A percentile compares a stretch with the other conserved stretches of the same genome.
phyloP scores from a whole-genome alignment of 2,797 vertebrate species.

The Rhadinocentrus ornatus region DNA sequence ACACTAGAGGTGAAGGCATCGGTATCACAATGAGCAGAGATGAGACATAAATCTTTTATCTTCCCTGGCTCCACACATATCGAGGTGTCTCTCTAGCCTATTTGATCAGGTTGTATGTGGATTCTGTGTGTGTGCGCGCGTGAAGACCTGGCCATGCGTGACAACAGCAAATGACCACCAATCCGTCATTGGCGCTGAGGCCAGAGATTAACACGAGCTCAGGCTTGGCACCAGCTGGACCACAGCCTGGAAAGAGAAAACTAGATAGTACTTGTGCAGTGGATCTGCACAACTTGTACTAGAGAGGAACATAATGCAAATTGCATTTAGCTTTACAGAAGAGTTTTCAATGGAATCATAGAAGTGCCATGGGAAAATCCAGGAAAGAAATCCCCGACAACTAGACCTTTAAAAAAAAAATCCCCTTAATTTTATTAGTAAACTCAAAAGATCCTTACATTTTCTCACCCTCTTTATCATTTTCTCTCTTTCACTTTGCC shows the following conservation, averaged over 20 bases:
- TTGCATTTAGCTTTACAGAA: slow-evolving; percentile 27
- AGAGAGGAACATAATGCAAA: slow-evolving; percentile 23
- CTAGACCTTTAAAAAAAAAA: slow-evolving; percentile 34
- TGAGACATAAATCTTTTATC: slow-evolving; percentile 57
- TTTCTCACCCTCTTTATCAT: slow-evolving; percentile 24
- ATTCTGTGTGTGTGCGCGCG: slow-evolving; percentile 26
- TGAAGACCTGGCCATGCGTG: slow-evolving; percentile 62
- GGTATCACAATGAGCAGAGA: slow-evolving; percentile 40
- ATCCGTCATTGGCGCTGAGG: slow-evolving; percentile 54
- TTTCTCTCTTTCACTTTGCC: slow-evolving; percentile 43
- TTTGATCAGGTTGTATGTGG: slow-evolving; percentile 75
- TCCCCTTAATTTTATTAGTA: slow-evolving; percentile 53
- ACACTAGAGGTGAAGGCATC: slow-evolving; percentile 8
- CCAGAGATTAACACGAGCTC: slow-evolving; percentile 66
- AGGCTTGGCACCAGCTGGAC: slow-evolving; percentile 66
- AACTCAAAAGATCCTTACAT: slow-evolving; percentile 50
- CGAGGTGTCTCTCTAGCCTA: slow-evolving; percentile 57
- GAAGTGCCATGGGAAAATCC: slow-evolving; percentile 63
- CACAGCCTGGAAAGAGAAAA: slow-evolving; percentile 47
- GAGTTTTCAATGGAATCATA: slow-evolving; percentile 43
- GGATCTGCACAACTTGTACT: slow-evolving; percentile 14
- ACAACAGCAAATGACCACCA: slow-evolving; percentile 69
- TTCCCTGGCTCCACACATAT: slow-evolving; percentile 50
- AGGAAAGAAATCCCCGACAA: slow-evolving; percentile 52
- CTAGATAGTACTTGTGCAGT: slow-evolving; percentile 12